Percentiles rank a stretch among this genome's conserved stretches.
Evolutionary conservation across 2,888 invertebrate genomes (phyloP).

Genomic region (Monochamus alternatus): DNA sequence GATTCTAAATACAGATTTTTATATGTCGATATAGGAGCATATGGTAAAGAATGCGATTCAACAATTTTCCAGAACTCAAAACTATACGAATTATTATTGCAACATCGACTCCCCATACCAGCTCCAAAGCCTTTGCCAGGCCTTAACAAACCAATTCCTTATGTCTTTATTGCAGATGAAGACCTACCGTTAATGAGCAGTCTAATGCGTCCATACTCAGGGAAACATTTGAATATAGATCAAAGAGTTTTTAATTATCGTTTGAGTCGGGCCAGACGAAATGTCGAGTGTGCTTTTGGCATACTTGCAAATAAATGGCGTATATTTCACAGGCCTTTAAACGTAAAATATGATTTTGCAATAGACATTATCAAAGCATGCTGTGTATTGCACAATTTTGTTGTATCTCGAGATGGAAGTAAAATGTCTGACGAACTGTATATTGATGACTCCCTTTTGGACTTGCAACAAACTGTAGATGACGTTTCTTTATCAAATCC

Average conservation of each 20-base stretch:
- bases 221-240: constrained; percentile 51
- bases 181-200: constrained; percentile 54
- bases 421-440: neutral
- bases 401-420: constrained; percentile 39
- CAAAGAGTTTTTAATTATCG: constrained; percentile 59
- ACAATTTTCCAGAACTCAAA: constrained; percentile 55
- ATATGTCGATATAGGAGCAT: constrained; percentile 58
- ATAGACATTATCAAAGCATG: constrained; percentile 26
- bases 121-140: constrained; percentile 49
- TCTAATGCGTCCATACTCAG: constrained; percentile 56
- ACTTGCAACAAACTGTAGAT: too few species aligned
- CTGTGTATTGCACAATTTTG: constrained; percentile 43
- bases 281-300: constrained; percentile 61
- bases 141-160: neutral
- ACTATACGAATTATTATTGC: constrained; percentile 51
- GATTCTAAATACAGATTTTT: constrained; percentile 55
- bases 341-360: constrained; percentile 17
- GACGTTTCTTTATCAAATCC: too few species aligned
- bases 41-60: constrained; percentile 56
- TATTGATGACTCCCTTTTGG: too few species aligned
- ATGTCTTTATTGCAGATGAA: constrained; percentile 58
- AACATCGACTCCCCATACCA: constrained; percentile 54
- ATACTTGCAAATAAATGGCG: constrained; percentile 62
- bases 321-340: constrained; percentile 57
- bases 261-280: constrained; percentile 57